These are phyloP conservation scores for Nephrotoma appendiculata DNA, from an alignment of 2,888 invertebrate species.

Conservation along the genomic window DNA sequence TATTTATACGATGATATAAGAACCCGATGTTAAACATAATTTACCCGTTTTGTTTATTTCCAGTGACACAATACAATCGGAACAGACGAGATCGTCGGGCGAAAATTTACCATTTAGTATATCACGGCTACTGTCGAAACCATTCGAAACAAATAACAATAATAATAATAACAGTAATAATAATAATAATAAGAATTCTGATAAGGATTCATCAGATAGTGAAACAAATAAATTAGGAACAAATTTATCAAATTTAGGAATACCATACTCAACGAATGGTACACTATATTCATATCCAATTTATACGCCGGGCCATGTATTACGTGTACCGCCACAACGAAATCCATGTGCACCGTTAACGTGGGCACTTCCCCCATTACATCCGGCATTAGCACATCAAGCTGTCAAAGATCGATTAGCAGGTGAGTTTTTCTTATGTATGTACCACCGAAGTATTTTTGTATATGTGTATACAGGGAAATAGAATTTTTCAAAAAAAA, in stretches of 20 bases:
- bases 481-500: not conserved
- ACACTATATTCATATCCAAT: conserved; percentile 32
- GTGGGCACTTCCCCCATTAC: conserved; percentile 35
- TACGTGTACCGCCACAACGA: conserved; percentile 65
- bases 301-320: conserved; percentile 51
- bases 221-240: conserved; percentile 29
- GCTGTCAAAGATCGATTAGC: conserved; percentile 71
- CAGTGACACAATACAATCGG: conserved; percentile 34
- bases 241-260: conserved; percentile 23
- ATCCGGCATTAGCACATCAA: conserved; percentile 58
- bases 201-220: conserved; percentile 29
- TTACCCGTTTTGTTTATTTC: conserved; percentile 18
- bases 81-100: conserved; percentile 35
- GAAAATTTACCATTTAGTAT: conserved; percentile 61
- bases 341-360: conserved; percentile 31
- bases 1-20: too few species aligned
- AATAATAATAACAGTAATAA: conserved; percentile 22
- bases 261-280: conserved; percentile 27
- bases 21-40: conserved; percentile 8
- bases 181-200: conserved; percentile 19
- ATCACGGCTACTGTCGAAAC: conserved; percentile 64
- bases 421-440: conserved; percentile 40
- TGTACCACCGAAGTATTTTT: not conserved
- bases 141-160: conserved; percentile 42
- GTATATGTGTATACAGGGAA: too few species aligned